phyloP scores from a whole-genome alignment of 35 echinoderm and acorn worm genomes.

The Apostichopus californicus region DNA sequence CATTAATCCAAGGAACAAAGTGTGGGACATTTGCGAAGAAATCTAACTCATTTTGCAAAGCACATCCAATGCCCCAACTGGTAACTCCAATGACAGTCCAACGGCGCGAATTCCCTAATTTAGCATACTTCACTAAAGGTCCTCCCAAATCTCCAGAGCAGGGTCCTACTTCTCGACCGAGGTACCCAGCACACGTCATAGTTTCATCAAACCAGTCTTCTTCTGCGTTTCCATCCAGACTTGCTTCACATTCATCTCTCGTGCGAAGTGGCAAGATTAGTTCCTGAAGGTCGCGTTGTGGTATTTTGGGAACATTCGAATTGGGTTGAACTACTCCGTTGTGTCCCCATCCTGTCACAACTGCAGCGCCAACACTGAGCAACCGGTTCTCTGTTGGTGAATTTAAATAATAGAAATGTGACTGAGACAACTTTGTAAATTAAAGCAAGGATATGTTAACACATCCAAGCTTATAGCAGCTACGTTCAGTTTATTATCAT shows the following conservation, averaged over 20 bases:
- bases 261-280: not conserved
- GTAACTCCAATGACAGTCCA: conserved; percentile 29
- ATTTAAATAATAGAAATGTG: no score
- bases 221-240: not conserved
- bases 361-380: not conserved
- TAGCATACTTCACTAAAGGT: conserved; percentile 16
- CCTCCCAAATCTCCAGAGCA: conserved; percentile 35
- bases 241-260: not conserved
- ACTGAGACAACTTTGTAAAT: no score
- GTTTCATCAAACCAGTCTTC: not conserved
- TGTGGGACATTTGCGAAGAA: conserved; percentile 36
- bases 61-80: not conserved
- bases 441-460: no score
- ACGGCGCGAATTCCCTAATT: not conserved
- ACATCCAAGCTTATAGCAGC: no score
- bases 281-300: not conserved
- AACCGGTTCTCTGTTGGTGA: no score
- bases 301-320: no score
- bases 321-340: not conserved
- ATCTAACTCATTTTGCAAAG: conserved; percentile 16
- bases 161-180: not conserved
- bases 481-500: no score
- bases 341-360: conserved; percentile 30
- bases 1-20: conserved; percentile 23
- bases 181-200: conserved; percentile 21